Evolutionary conservation across 2,113 vertebrate genomes (phyloP), one percentile per base, ranked within the genome.

Genomic region (Chamaetylas fuelleborni): DNA sequence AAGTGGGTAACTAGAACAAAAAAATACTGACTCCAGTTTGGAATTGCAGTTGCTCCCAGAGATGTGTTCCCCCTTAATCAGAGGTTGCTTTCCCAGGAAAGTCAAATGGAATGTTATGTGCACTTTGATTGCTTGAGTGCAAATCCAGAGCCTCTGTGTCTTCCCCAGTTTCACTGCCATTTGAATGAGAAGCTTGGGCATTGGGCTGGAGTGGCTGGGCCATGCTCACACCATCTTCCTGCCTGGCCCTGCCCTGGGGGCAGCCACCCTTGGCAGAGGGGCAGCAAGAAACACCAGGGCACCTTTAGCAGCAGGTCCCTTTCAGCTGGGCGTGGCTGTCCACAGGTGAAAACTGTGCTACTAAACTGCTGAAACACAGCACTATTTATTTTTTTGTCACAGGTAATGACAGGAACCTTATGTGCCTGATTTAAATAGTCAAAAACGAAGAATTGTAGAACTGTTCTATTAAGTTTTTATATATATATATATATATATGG

Each of bases 201-300:
- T 8, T 60, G 48, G 1, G 8, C 40, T 64, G 51, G 29, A 45
- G 43, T 17, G 50, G 56, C 45, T 20, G 47, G 82, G 71, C 31
- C 2, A 2, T 18, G 66, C 29, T 25, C 20, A 26, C 13, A 10
- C 29, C 2, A 1, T 24, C 26, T 12, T 33, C 22, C 23, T 81
- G 65, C 17, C 65, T 62, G 57, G 38, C 38, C 38, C 38, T 38
- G 38, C 38, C 38, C 38, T 38, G 38, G 38, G 38, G 38, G 38
- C 38, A 38, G 38, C 38, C 38, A 38, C 38, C 38, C 38, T 38
- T 38, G 38, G 64, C 72, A 87, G 15, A 56, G 36, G 29, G 19
- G 25, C 31, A 45, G 45, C 79, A 54, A 31, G 54, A 38, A 60
- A 25, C 24, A 7, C 5, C 0, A 0, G 43, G 43, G 12, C 23